A percentile compares a stretch with the other conserved stretches of the same genome.
Evolutionary conservation across 2,797 vertebrate species (phyloP).

Genomic region (Paedocypris micromegethes): DNA sequence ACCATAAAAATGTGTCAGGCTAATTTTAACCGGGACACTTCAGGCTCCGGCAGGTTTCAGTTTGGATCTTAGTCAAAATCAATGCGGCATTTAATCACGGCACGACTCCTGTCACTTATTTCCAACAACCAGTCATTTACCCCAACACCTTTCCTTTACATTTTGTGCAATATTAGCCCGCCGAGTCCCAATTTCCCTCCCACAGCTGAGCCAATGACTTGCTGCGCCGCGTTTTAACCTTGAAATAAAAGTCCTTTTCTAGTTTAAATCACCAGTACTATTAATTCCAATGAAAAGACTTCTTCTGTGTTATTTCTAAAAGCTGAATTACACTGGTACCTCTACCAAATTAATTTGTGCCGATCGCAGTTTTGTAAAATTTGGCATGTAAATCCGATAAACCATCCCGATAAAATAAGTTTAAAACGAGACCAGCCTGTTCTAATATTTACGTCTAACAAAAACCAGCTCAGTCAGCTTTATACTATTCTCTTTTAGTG

Average conservation of each 20-base stretch:
- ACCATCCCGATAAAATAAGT: too few species aligned
- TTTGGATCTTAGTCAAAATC: not conserved
- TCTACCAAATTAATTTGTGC: too few species aligned
- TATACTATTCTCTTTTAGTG: too few species aligned
- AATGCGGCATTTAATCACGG: conserved; percentile 16
- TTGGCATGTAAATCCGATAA: too few species aligned
- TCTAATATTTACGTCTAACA: too few species aligned
- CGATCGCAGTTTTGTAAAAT: too few species aligned
- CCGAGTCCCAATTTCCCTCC: not conserved
- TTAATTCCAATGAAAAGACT: too few species aligned
- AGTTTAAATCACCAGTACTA: too few species aligned
- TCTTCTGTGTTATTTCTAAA: too few species aligned
- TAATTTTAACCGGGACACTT: conserved; percentile 1
- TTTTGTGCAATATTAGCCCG: not conserved
- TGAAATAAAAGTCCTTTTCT: not conserved
- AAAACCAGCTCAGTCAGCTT: too few species aligned
- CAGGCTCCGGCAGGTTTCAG: conserved; percentile 10
- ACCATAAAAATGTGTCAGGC: not conserved
- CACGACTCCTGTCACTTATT: conserved; percentile 10
- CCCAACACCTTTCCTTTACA: not conserved
- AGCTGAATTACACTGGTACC: too few species aligned
- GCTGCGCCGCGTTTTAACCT: conserved; percentile 3
- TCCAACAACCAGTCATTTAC: conserved; percentile 14
- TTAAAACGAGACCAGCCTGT: too few species aligned
- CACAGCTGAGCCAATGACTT: not conserved